Evolutionary conservation across 2,797 vertebrate genomes (phyloP), one percentile per base, ranked within the genome.

Genomic region (Coregonus ussuriensis): DNA sequence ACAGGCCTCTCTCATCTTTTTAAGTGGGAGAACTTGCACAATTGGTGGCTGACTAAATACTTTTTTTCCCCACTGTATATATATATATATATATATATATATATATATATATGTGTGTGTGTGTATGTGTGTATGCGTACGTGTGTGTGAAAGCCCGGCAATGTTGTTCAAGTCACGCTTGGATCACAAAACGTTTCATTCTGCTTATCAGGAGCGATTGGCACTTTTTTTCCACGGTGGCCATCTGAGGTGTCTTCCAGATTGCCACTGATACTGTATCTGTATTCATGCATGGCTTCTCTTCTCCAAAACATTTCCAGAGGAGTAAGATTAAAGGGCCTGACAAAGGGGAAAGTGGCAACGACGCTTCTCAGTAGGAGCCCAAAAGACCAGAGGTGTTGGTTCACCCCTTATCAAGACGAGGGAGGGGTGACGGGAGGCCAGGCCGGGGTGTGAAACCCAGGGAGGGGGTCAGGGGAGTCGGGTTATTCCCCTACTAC

Each of bases 321-420:
- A n/a, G 56, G n/a, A 63, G 59, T 29, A 9, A 63, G 59, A 63
- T 63, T 59, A 63, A 63, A 63, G 59, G 59, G 59, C 59, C 21
- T 9, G 21, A 63, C 59, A 29, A 29, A 63, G 59, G 59, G 59
- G 59, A 63, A 63, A 25, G 59, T 63, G 59, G 59, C n/a, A 62
- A 62, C n/a, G 9, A n/a, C 54, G 54, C 54, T n/a, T 59, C 54
- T 59, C 54, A 59, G 54, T n/a, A n/a, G 54, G 54, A 59, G 59
- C 21, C 21, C 59, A 63, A 63, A 63, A 25, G 7, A 63, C 21
- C 59, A 18, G 59, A 63, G 59, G 59, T 63, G 59, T 63, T 25
- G 3, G 59, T 25, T 63, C 59, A 18, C 59, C 21, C 59, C 7
- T 25, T 63, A 63, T 25, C n/a, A 25, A 63, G 7, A 25, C 59